Evolutionary conservation across 2,113 vertebrate genomes (phyloP).

Genomic region (Hippocampus guttulatus): DNA sequence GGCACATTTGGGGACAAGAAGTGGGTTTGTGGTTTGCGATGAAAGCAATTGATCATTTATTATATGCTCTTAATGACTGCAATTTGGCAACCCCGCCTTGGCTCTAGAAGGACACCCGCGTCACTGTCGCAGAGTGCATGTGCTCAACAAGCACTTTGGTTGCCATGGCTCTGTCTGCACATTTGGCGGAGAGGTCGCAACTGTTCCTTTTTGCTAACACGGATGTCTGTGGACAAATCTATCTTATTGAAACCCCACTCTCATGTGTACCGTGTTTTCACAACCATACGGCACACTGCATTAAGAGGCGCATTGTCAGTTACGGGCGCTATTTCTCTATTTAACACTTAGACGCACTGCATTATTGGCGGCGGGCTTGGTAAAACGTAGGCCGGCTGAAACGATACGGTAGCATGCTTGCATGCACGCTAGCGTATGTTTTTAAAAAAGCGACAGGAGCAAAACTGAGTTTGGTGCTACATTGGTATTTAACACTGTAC

Average conservation of each 20-base stretch:
- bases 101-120: slow-evolving; percentile 30
- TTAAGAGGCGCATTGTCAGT: too few relatives aligned
- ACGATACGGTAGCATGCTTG: too few relatives aligned
- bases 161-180: slow-evolving; percentile 49
- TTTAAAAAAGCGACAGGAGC: too few relatives aligned
- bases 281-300: too few relatives aligned
- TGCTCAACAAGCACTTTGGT: slow-evolving; percentile 42
- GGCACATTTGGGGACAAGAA: slow-evolving; percentile 10
- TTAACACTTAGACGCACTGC: too few relatives aligned
- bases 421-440: too few relatives aligned
- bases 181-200: slow-evolving; percentile 30
- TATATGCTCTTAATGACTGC: slow-evolving; percentile 40
- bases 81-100: slow-evolving; percentile 42
- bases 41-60: slow-evolving; percentile 31
- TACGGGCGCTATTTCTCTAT: too few relatives aligned
- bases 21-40: slow-evolving; percentile 56
- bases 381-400: too few relatives aligned
- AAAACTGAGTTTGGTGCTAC: too few relatives aligned
- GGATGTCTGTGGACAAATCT: slow-evolving; percentile 37
- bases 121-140: slow-evolving; percentile 39
- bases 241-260: slow-evolving; percentile 25
- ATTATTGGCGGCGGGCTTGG: too few relatives aligned
- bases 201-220: slow-evolving; percentile 49
- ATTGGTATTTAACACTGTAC: too few relatives aligned
- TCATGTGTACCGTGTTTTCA: slow-evolving; percentile 3